These are phyloP conservation scores for Sycophila texana DNA, from an alignment of 2,888 invertebrate genomes.

Conservation along the genomic window DNA sequence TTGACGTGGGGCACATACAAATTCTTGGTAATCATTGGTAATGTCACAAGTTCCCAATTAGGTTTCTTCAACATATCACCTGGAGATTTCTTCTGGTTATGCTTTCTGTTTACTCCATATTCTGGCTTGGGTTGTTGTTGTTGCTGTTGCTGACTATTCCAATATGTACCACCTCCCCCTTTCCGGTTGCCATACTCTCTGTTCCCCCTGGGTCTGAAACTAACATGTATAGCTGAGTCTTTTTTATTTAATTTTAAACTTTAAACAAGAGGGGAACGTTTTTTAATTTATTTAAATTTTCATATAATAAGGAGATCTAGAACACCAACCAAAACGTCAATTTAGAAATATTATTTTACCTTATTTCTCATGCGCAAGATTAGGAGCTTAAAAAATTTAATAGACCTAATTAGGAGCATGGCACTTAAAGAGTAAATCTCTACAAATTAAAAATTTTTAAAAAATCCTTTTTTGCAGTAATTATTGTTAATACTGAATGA, in stretches of 20 bases:
- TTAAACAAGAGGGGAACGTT: too few relatives aligned
- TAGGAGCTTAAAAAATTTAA: too few relatives aligned
- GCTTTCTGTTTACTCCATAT: constrained; percentile 65
- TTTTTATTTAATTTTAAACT: constrained; percentile 14
- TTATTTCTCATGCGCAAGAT: too few relatives aligned
- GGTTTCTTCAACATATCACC: constrained; percentile 87
- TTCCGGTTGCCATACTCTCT: constrained; percentile 71
- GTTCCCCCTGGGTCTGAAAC: constrained; percentile 72
- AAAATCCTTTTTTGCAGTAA: too few relatives aligned
- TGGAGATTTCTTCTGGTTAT: constrained; percentile 79
- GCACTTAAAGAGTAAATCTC: too few relatives aligned
- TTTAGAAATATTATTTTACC: too few relatives aligned
- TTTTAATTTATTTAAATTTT: too few relatives aligned
- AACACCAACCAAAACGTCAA: too few relatives aligned
- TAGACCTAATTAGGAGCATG: too few relatives aligned
- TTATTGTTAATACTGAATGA: too few relatives aligned
- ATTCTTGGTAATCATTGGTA: constrained; percentile 93
- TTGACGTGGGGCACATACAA: constrained; percentile 91
- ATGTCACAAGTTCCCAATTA: constrained; percentile 86
- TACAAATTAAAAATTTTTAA: too few relatives aligned
- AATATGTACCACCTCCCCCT: constrained; percentile 61
- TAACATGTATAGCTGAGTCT: constrained; percentile 46
- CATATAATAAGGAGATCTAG: too few relatives aligned
- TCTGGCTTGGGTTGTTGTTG: constrained; percentile 64
- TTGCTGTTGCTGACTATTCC: constrained; percentile 72